Base-by-base conservation (phyloP, 1,140 invertebrate species). In the Mesaphorura yosii region DNA sequence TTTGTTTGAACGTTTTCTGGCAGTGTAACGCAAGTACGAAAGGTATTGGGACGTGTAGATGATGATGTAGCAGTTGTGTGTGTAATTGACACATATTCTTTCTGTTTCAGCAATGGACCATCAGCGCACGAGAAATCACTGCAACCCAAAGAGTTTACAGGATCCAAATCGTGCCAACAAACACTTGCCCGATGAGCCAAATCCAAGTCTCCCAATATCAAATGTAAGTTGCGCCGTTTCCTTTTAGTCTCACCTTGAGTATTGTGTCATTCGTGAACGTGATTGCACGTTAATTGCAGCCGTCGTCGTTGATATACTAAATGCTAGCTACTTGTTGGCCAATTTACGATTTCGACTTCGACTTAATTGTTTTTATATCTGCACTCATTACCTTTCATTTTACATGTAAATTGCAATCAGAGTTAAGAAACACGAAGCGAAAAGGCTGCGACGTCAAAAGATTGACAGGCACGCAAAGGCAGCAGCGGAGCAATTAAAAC, bases 151-250 rank as follows among this genome's bases (percentile, higher is more conserved):
- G 38, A 59, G 56, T 56, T 37, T 53, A 34, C 56, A 58, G 44
- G 53, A 59, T 53, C 48, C 53, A 20, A 51, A 51, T 51, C 48
- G 55, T 37, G 49, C 58, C n/a, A 55, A 53, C 22, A 59, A 63
- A 22, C 44, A 63, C 14, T 56, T 60, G 45, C 58, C 58, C 31
- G 62, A 64, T 58, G 59, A 62, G 51, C 64, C 61, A 28, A 64
- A 65, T 61, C 63, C 65, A 41, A 57, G 51, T 48, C 58, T 66
- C 28, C 65, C 65, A 25, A 66, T 66, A 22, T 59, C 59, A 22
- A 56, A 56, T 48, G 65, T 66, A 62, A 60, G 53, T 28, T 14
- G 27, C 6, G n/a, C 19, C 20, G 10, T 48, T 48, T 15, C 10
- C n/a, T n/a, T n/a, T n/a, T n/a, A n/a, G n/a, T n/a, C n/a, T n/a